Percentiles rank a stretch among this genome's conserved stretches.
These are phyloP conservation scores for Rhopalosiphum maidis DNA, from an alignment of 1,140 invertebrate species.

Conservation along the genomic window DNA sequence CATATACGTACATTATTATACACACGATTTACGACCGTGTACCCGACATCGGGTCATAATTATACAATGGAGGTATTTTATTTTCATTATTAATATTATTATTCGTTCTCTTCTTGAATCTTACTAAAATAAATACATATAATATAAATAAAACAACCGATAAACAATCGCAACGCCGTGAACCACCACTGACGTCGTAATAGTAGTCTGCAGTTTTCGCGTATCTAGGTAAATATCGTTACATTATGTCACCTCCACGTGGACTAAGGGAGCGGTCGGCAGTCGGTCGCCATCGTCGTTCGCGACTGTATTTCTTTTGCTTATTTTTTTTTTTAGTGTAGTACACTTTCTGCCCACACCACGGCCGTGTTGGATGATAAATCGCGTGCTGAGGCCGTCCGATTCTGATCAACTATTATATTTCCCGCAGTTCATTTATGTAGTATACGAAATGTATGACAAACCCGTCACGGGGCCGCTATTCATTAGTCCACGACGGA, in stretches of 20 bases:
- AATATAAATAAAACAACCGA: no score
- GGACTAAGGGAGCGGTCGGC: not conserved
- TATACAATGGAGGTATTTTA: not conserved
- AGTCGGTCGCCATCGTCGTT: not conserved
- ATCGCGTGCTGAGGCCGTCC: not conserved
- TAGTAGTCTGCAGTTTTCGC: not conserved
- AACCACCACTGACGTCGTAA: not conserved
- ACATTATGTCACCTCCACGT: not conserved
- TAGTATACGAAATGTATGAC: slow-evolving; percentile 4
- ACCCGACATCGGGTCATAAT: not conserved
- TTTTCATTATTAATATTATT: slow-evolving; percentile 21
- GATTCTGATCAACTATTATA: slow-evolving; percentile 30
- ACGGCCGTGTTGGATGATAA: not conserved
- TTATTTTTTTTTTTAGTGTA: not conserved
- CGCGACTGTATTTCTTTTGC: not conserved
- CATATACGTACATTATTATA: not conserved
- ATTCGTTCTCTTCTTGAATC: not conserved
- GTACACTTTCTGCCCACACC: not conserved
- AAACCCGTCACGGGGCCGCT: not conserved
- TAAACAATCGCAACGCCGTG: not conserved
- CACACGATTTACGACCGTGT: slow-evolving; percentile 29
- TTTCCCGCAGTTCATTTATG: not conserved
- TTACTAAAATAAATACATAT: not conserved
- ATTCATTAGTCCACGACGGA: slow-evolving; percentile 24
- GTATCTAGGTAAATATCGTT: not conserved